phyloP scores from a whole-genome alignment of 2,888 invertebrate genomes.

The Heliconius erato region DNA sequence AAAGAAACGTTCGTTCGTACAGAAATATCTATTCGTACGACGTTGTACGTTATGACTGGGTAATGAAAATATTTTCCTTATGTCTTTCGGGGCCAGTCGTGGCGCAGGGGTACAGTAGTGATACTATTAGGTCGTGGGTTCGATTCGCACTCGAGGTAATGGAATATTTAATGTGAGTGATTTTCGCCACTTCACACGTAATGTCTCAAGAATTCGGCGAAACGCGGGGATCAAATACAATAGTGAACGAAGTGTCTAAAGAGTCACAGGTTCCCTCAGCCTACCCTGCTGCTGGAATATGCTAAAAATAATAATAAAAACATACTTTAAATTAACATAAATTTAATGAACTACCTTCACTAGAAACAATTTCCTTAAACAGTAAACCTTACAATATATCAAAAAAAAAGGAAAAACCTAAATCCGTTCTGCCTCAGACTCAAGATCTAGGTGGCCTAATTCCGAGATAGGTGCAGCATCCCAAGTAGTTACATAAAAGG shows the following conservation, averaged over 20 bases:
- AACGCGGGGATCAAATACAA: too few relatives aligned
- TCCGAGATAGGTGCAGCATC: conserved; percentile 20
- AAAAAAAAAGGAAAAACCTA: not conserved
- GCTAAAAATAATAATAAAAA: not conserved
- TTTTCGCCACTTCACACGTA: too few relatives aligned
- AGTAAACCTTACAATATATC: not conserved
- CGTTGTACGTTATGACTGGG: conserved; percentile 7
- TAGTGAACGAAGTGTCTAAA: too few relatives aligned
- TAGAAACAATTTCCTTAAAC: too few relatives aligned
- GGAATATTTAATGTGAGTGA: too few relatives aligned
- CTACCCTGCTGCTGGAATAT: too few relatives aligned
- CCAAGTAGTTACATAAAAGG: conserved; percentile 22
- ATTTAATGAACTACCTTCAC: not conserved
- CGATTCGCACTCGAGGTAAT: too few relatives aligned
- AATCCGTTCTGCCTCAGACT: conserved; percentile 20
- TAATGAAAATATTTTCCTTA: conserved; percentile 28
- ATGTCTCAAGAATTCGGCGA: too few relatives aligned
- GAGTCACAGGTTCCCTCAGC: too few relatives aligned
- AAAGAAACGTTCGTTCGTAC: conserved; percentile 35
- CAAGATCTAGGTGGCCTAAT: conserved; percentile 34
- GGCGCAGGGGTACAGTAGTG: too few relatives aligned
- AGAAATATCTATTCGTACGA: conserved; percentile 14
- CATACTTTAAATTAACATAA: not conserved
- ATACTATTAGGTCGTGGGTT: too few relatives aligned
- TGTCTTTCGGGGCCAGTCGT: not conserved